Base-by-base conservation (phyloP, 1,140 invertebrate species). In the Eriosoma lanigerum region DNA sequence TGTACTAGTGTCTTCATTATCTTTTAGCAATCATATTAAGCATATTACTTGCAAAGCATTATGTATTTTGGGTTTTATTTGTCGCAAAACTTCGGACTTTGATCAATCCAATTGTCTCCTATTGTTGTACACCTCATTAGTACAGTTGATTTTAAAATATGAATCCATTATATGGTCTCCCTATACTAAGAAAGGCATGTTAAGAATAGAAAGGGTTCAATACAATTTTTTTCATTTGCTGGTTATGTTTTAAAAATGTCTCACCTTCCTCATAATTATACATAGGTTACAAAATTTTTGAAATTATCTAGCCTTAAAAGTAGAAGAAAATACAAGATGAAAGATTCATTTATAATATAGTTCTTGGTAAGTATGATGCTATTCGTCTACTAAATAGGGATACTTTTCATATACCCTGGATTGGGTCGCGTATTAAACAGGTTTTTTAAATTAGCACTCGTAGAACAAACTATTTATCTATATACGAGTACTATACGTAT, bases 141-240 rank as follows among this genome's bases (percentile, higher is more conserved):
- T 68, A 12, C 19, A n/a, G 2, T 72, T 46, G 15, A 72, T 48
- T 72, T 29, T 48, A 52, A 21, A 72, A 52, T 52, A 72, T 19
- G 21, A 46, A 17, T 48, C 46, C 24, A n/a, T 72, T 21, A 19
- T 72, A 46, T 72, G 46, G 24, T 52, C 46, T 3, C 46, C 68
- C 6, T 17, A 24, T 5, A 50, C 24, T 8, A n/a, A 26, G 13
- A 48, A 24, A 48, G 24, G 52, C 46, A 52, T 48, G 4, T 12
- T 17, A 24, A 46, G 21, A 21, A 72, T 72, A 19, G 46, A 72
- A 24, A 72, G 10, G 12, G 68, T 72, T 26, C 46, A 72, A 72
- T 29, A 72, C 15, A 24, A 0, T 72, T 72, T 72, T 10, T 72
- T 6, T 6, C 38, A 24, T 72, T 72, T 10, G 46, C 68, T 19